Evolutionary conservation across 2,888 invertebrate genomes (phyloP).

Genomic region (Abrostola tripartita): DNA sequence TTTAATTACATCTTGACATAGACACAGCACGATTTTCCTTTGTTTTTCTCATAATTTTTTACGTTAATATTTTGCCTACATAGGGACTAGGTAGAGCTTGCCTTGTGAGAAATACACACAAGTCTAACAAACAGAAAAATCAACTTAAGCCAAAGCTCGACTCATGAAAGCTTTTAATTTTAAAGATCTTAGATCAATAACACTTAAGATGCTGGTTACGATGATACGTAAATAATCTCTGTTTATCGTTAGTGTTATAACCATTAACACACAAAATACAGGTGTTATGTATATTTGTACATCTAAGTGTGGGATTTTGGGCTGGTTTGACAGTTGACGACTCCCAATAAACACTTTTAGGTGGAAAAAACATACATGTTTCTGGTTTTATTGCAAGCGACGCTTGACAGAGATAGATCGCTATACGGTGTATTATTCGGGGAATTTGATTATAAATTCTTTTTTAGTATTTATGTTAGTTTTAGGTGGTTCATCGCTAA

Average conservation of each 20-base stretch:
- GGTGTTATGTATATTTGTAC: slow-evolving; percentile 34
- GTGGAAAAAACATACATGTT: slow-evolving; percentile 26
- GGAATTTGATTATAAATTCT: neutral
- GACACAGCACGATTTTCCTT: too few relatives aligned
- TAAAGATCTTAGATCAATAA: neutral
- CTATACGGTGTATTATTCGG: too few relatives aligned
- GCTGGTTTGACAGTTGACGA: slow-evolving; percentile 43
- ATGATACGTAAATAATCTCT: slow-evolving; percentile 21
- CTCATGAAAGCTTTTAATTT: neutral
- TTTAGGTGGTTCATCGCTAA: neutral
- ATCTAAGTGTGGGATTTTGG: slow-evolving; percentile 37
- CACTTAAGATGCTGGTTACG: slow-evolving; percentile 22
- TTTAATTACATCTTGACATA: too few relatives aligned
- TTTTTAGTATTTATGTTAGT: too few relatives aligned
- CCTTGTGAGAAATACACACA: neutral
- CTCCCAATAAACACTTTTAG: slow-evolving; percentile 41
- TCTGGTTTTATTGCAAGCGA: slow-evolving; percentile 26
- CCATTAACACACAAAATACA: slow-evolving; percentile 17
- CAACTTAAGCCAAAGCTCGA: neutral
- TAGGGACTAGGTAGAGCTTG: too few relatives aligned
- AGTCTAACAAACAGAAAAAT: neutral
- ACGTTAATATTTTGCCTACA: too few relatives aligned
- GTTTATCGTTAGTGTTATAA: slow-evolving; percentile 7
- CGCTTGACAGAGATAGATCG: slow-evolving; percentile 14
- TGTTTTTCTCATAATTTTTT: too few relatives aligned